phyloP scores from a whole-genome alignment of 2,888 invertebrate genomes.

The Aromia moschata region DNA sequence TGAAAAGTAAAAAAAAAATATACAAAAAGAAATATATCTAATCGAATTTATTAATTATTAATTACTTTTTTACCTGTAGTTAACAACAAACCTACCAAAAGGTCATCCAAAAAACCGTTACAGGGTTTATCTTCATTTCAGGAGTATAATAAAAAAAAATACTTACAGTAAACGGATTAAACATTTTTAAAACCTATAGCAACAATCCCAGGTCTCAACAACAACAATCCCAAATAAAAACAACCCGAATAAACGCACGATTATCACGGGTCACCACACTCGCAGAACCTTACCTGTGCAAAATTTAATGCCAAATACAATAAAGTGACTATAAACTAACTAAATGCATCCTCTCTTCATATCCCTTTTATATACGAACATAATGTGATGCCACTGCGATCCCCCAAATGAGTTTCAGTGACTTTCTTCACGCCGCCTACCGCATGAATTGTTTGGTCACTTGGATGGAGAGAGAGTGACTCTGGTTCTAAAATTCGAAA shows the following conservation, averaged over 20 bases:
- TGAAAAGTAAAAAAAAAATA: too few species aligned
- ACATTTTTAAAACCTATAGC: too few species aligned
- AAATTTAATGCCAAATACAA: conserved; percentile 17
- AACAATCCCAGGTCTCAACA: too few species aligned
- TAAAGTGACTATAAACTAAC: conserved; percentile 29
- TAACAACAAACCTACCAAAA: too few species aligned
- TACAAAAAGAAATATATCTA: too few species aligned
- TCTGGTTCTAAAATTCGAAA: conserved; percentile 6
- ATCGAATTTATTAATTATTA: too few species aligned
- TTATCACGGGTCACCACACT: conserved; percentile 11
- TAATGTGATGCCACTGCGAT: conserved; percentile 23
- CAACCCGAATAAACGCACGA: not conserved
- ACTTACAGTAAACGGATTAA: conserved; percentile 12
- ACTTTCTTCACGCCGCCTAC: conserved; percentile 20
- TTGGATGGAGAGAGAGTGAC: conserved; percentile 21
- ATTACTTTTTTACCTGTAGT: too few species aligned
- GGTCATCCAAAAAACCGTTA: too few species aligned
- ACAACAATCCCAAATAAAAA: too few species aligned
- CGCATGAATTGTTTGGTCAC: conserved; percentile 4
- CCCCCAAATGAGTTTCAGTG: conserved; percentile 23
- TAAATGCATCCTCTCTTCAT: conserved; percentile 25
- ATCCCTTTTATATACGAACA: conserved; percentile 27
- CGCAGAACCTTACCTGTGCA: conserved; percentile 16
- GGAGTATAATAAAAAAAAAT: too few species aligned
- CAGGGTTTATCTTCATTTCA: too few species aligned